Percentiles rank a stretch among this genome's conserved stretches.
Conservation (phyloP, 1,140 invertebrate genomes). For the Reticulitermes speratus region DNA sequence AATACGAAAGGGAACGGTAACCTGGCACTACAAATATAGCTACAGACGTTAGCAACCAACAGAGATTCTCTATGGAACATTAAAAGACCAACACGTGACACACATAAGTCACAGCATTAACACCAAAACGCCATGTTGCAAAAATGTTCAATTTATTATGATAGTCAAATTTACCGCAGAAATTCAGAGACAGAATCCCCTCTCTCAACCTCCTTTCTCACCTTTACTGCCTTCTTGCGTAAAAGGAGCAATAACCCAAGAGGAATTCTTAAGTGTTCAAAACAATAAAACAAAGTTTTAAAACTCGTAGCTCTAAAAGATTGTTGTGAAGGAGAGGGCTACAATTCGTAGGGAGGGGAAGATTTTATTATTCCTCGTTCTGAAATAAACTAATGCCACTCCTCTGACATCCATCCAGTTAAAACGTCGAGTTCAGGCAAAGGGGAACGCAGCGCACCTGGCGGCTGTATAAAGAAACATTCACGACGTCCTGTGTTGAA, state of each 20-base stretch:
- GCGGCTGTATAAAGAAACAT: conserved; percentile 2
- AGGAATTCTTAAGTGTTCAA: conserved; percentile 9
- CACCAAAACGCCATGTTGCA: background rate
- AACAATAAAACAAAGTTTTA: conserved; percentile 1
- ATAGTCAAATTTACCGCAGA: background rate
- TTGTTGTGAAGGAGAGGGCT: background rate
- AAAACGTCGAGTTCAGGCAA: background rate
- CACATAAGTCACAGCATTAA: background rate
- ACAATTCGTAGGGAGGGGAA: background rate
- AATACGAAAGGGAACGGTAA: background rate
- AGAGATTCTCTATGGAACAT: background rate
- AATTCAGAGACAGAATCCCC: background rate
- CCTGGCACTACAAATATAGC: background rate
- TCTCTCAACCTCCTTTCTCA: background rate
- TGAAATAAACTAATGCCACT: conserved; percentile 5
- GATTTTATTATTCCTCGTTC: background rate
- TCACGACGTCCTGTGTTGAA: background rate
- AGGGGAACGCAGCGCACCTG: background rate
- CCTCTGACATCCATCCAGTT: conserved; percentile 2
- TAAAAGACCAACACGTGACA: background rate
- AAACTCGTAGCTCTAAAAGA: conserved; percentile 1
- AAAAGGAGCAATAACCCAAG: background rate
- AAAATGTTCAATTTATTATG: background rate
- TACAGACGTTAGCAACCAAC: background rate
- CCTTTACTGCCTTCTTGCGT: background rate